These are phyloP conservation scores for Galbula dea DNA, from an alignment of 2,113 vertebrate genomes.

Conservation along the genomic window DNA sequence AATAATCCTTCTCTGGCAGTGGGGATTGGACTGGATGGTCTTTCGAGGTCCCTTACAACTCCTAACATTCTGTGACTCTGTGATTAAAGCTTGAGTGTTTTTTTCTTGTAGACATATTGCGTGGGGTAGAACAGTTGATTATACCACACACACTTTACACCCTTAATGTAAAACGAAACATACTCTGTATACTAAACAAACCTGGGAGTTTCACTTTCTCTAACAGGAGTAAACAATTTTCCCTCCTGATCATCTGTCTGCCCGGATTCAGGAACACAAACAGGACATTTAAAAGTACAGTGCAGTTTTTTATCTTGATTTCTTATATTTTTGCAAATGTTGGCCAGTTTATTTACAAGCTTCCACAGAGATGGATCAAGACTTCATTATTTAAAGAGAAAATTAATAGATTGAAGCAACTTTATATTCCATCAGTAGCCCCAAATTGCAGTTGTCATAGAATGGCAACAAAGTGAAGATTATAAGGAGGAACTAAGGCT, in stretches of 20 bases:
- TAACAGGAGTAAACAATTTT: neutral
- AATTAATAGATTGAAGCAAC: no score
- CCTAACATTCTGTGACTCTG: no score
- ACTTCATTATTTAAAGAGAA: neutral
- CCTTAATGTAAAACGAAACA: no score
- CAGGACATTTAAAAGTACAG: neutral
- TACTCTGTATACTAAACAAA: neutral
- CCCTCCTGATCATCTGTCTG: neutral
- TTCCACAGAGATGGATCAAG: neutral
- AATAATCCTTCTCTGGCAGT: no score
- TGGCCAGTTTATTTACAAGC: neutral
- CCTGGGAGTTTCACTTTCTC: neutral
- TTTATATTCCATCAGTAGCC: no score
- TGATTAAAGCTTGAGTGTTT: neutral
- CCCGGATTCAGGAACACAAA: neutral
- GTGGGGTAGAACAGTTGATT: neutral
- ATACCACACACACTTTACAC: neutral
- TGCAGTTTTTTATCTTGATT: constrained; percentile 9
- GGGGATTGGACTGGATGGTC: no score
- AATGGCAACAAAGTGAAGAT: constrained; percentile 15
- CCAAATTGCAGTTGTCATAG: neutral
- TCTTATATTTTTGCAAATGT: constrained; percentile 19
- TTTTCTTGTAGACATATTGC: neutral
- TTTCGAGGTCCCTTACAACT: no score
- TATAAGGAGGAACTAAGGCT: constrained; percentile 1